Percentiles rank a stretch among this genome's conserved stretches.
These are phyloP conservation scores for Gopherus evgoodei DNA, from an alignment of 2,113 vertebrate genomes.

Conservation along the genomic window DNA sequence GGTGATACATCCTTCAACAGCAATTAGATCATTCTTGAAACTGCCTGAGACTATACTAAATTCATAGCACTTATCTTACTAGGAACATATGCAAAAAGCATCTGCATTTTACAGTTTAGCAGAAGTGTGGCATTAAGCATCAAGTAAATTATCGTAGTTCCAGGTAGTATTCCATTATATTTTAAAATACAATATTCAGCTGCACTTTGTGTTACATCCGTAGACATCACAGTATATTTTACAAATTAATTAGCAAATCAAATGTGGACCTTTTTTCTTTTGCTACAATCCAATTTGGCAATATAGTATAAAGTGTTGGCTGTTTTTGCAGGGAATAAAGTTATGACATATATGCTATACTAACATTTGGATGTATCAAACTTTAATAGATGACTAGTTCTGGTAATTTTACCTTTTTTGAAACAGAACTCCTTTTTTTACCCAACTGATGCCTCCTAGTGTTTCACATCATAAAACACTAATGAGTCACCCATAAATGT, in stretches of 20 bases:
- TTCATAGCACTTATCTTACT: not conserved
- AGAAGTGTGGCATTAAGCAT: slow-evolving; percentile 27
- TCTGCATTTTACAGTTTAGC: not conserved
- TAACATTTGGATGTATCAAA: slow-evolving; percentile 58
- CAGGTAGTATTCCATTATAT: not conserved
- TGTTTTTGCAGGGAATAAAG: slow-evolving; percentile 54
- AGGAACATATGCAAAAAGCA: not conserved
- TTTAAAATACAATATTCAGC: not conserved
- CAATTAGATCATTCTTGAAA: slow-evolving; percentile 22
- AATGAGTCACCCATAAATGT: slow-evolving; percentile 80
- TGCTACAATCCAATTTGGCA: slow-evolving; percentile 15
- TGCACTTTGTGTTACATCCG: not conserved
- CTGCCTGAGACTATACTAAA: not conserved
- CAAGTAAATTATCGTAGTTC: slow-evolving; percentile 28
- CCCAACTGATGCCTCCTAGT: slow-evolving; percentile 83
- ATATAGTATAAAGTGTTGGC: slow-evolving; percentile 7
- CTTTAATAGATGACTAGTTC: slow-evolving; percentile 54
- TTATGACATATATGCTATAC: slow-evolving; percentile 42
- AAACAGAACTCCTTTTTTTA: slow-evolving; percentile 75
- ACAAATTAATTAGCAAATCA: slow-evolving; percentile 43
- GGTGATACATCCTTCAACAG: not conserved
- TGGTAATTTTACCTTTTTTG: slow-evolving; percentile 73
- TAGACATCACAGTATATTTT: slow-evolving; percentile 16
- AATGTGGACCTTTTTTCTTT: not conserved
- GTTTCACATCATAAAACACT: slow-evolving; percentile 80